A percentile compares a stretch with the other conserved stretches of the same genome.
Evolutionary conservation across 2,797 vertebrate species (phyloP).

Genomic region (Lepus oiostolus): DNA sequence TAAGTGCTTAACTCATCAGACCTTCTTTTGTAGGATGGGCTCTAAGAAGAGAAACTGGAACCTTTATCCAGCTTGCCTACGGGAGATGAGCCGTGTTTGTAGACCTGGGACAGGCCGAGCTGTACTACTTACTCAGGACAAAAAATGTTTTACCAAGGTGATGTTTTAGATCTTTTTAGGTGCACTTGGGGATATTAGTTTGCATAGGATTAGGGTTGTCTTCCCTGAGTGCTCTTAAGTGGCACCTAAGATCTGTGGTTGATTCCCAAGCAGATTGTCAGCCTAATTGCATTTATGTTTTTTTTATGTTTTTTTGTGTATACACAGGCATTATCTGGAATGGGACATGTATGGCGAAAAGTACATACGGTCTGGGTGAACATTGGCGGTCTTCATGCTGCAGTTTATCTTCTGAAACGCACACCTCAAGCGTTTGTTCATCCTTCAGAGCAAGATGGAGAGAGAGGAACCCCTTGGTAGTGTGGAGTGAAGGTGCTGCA

Average conservation of each 20-base stretch:
- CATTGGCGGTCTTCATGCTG: conserved; percentile 96
- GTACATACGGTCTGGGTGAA: conserved; percentile 97
- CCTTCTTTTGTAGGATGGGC: conserved; percentile 92
- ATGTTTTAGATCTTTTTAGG: not conserved
- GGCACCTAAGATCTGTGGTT: not conserved
- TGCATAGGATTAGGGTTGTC: not conserved
- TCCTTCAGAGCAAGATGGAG: conserved; percentile 77
- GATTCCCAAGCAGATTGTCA: not conserved
- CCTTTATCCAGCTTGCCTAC: conserved; percentile 96
- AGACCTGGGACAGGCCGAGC: conserved; percentile 95
- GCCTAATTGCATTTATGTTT: not conserved
- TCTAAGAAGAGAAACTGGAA: conserved; percentile 99
- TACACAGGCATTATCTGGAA: conserved; percentile 93
- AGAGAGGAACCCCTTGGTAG: conserved; percentile 78
- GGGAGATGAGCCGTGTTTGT: conserved; percentile 96
- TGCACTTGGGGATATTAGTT: not conserved
- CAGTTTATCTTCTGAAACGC: conserved; percentile 95
- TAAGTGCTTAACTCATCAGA: conserved; percentile 22
- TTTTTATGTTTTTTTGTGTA: conserved; percentile 15
- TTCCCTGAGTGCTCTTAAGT: not conserved
- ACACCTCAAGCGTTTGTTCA: conserved; percentile 84
- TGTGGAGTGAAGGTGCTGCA: conserved; percentile 28
- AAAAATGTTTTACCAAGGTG: conserved; percentile 98
- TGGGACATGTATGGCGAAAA: conserved; percentile 95
- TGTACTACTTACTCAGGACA: conserved; percentile 97